A percentile compares a stretch with the other conserved stretches of the same genome.
phyloP scores from a whole-genome alignment of 2,888 invertebrate genomes.

The Orchesella flavescens region DNA sequence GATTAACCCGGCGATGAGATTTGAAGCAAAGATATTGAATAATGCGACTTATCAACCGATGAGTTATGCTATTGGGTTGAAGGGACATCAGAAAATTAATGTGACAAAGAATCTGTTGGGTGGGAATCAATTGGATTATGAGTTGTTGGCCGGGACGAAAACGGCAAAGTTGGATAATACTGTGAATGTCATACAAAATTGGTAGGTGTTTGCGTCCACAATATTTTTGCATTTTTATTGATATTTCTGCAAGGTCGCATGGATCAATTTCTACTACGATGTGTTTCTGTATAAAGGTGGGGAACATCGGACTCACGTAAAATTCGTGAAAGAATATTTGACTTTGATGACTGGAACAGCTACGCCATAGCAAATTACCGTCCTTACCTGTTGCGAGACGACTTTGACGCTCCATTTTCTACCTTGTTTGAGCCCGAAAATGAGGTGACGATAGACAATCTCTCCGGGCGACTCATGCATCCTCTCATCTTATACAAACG shows the following conservation, averaged over 20 bases:
- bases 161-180: conserved; percentile 90
- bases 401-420: conserved; percentile 85
- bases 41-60: conserved; percentile 76
- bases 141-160: conserved; percentile 88
- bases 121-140: conserved; percentile 88
- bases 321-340: conserved; percentile 91
- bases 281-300: conserved; percentile 78
- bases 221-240: not conserved
- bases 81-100: conserved; percentile 94
- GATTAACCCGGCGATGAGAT: conserved; percentile 71
- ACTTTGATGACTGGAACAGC: conserved; percentile 99
- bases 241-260: not conserved
- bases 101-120: conserved; percentile 92
- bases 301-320: conserved; percentile 83
- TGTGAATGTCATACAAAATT: conserved; percentile 92
- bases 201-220: conserved; percentile 75
- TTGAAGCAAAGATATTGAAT: conserved; percentile 72
- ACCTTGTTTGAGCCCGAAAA: conserved; percentile 79
- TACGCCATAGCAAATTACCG: conserved; percentile 93
- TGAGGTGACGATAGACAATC: conserved; percentile 79
- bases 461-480: conserved; percentile 85
- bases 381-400: conserved; percentile 88
- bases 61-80: conserved; percentile 90
- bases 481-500: conserved; percentile 81
- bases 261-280: too few relatives aligned